A percentile compares a stretch with the other conserved stretches of the same genome.
Conservation (phyloP, 2,797 vertebrate species). For the Ptychadena robeensis region DNA sequence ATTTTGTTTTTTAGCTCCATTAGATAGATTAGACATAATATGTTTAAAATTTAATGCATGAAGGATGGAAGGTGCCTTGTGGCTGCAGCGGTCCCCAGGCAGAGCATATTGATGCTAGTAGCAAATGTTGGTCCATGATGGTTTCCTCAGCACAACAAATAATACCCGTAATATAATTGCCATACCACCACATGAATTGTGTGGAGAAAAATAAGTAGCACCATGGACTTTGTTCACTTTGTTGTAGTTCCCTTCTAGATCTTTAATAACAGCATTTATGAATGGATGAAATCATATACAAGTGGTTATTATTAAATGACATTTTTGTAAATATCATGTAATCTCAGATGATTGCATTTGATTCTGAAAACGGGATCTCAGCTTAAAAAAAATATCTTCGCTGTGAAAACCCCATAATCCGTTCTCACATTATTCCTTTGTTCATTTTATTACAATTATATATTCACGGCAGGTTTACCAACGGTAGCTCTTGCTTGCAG, state of each 20-base stretch:
- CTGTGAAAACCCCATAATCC: slow-evolving; percentile 12
- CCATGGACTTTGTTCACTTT: not conserved
- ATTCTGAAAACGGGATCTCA: not conserved
- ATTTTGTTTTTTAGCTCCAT: not conserved
- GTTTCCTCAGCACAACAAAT: not conserved
- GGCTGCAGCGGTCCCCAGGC: not conserved
- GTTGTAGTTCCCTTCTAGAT: slow-evolving; percentile 1
- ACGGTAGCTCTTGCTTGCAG: slow-evolving; percentile 26
- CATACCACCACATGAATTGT: not conserved
- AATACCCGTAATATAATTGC: not conserved
- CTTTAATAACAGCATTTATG: not conserved
- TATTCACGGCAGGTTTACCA: slow-evolving; percentile 34
- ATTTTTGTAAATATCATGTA: slow-evolving; percentile 13
- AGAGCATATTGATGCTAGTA: not conserved
- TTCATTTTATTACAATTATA: slow-evolving; percentile 51
- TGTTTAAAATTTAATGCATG: not conserved
- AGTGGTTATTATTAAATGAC: not conserved
- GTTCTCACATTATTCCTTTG: slow-evolving; percentile 20
- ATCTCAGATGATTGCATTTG: not conserved
- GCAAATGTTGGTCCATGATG: not conserved
- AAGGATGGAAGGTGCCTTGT: not conserved
- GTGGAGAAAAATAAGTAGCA: not conserved
- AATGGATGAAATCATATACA: not conserved
- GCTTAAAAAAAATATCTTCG: not conserved
- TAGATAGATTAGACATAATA: not conserved